phyloP scores from a whole-genome alignment of 1,140 invertebrate genomes.

The Leptinotarsa texana region DNA sequence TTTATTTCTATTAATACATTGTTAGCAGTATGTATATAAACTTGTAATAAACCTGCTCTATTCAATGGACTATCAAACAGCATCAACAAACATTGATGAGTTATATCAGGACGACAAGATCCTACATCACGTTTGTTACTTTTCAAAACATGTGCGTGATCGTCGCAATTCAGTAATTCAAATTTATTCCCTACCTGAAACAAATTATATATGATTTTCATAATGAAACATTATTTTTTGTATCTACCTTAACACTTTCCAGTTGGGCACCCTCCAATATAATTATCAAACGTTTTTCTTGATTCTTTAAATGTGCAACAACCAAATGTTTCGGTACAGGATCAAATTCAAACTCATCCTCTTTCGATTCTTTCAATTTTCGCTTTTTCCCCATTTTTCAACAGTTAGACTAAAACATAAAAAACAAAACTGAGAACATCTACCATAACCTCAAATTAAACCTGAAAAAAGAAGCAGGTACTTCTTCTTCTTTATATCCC shows the following conservation, averaged over 20 bases:
- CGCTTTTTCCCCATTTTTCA: slow-evolving; percentile 68
- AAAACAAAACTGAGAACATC: too few relatives aligned
- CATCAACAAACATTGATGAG: slow-evolving; percentile 95
- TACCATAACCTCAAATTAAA: too few relatives aligned
- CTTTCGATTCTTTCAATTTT: slow-evolving; percentile 57
- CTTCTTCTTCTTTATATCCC: too few relatives aligned
- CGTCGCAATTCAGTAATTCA: slow-evolving; percentile 93
- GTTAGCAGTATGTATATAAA: slow-evolving; percentile 92
- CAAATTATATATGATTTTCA: not conserved
- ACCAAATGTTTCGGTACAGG: slow-evolving; percentile 69
- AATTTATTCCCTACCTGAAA: slow-evolving; percentile 82
- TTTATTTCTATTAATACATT: slow-evolving; percentile 99
- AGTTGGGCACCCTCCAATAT: slow-evolving; percentile 92
- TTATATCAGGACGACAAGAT: slow-evolving; percentile 89
- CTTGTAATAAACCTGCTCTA: slow-evolving; percentile 83
- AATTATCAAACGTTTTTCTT: slow-evolving; percentile 90
- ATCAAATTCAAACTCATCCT: slow-evolving; percentile 69
- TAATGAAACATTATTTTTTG: not conserved
- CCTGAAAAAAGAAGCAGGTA: too few relatives aligned
- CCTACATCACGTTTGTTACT: slow-evolving; percentile 85
- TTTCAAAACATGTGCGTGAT: slow-evolving; percentile 81
- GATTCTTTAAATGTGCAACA: slow-evolving; percentile 71
- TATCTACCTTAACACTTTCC: slow-evolving; percentile 88
- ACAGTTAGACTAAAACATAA: not conserved
- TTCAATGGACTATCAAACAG: slow-evolving; percentile 96